A percentile compares a stretch with the other conserved stretches of the same genome.
Conservation (phyloP, 1,140 invertebrate species). For the Camponotus vicinus region DNA sequence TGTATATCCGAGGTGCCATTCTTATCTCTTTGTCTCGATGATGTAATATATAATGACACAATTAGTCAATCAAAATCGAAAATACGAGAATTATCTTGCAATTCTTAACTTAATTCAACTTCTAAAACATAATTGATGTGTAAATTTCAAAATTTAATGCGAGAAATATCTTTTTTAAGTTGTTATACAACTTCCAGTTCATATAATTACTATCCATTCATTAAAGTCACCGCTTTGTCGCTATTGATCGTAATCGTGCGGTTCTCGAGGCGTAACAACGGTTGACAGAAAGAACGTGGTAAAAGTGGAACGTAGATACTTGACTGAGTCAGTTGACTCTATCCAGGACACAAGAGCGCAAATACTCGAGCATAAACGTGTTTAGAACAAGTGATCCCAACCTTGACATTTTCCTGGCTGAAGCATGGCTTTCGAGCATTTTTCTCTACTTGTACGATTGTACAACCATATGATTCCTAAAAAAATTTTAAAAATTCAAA, state of each 20-base stretch:
- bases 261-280: conserved; percentile 6
- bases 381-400: conserved; percentile 52
- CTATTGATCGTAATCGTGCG: not conserved
- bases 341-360: conserved; percentile 27
- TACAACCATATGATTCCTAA: not conserved
- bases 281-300: conserved; percentile 38
- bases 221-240: conserved; percentile 32
- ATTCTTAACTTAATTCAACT: not conserved
- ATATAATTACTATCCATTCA: conserved; percentile 20
- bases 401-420: conserved; percentile 66
- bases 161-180: not conserved
- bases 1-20: not conserved
- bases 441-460: not conserved
- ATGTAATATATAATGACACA: not conserved
- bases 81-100: not conserved
- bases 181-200: not conserved
- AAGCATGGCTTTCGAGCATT: conserved; percentile 16
- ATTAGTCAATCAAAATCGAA: not conserved
- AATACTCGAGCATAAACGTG: conserved; percentile 40
- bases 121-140: not conserved
- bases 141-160: not conserved
- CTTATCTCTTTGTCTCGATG: not conserved
- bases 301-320: conserved; percentile 65
- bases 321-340: conserved; percentile 13
- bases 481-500: not conserved